These are phyloP conservation scores for Steinernema scapterisci DNA, from an alignment of 2,888 invertebrate genomes.

Conservation along the genomic window DNA sequence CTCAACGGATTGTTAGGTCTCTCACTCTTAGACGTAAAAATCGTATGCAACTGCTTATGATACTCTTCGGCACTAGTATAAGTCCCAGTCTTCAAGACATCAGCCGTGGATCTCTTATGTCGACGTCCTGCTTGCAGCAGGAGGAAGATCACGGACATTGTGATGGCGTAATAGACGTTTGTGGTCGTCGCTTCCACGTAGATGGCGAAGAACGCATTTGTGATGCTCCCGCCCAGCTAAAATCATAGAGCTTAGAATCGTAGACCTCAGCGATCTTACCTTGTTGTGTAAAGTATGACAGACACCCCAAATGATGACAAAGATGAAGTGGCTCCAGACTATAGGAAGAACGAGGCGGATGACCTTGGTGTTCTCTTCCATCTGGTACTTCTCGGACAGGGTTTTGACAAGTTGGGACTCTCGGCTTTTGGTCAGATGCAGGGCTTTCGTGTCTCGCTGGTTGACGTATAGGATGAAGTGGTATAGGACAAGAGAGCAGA, in stretches of 20 bases:
- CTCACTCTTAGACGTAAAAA: background rate
- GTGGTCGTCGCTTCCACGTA: slow-evolving; percentile 7
- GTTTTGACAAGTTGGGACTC: background rate
- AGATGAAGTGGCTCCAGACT: slow-evolving; percentile 10
- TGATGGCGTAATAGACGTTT: slow-evolving; percentile 18
- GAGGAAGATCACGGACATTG: slow-evolving; percentile 9
- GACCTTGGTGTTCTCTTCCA: slow-evolving; percentile 16
- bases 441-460: background rate
- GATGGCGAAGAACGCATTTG: background rate
- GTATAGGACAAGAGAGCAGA: slow-evolving; percentile 2
- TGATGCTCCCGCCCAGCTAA: background rate
- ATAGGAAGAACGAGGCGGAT: background rate
- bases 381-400: background rate
- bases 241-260: background rate
- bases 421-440: background rate
- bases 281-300: background rate
- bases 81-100: background rate
- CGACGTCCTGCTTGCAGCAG: background rate
- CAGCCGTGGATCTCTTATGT: background rate
- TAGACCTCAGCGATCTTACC: too few species aligned
- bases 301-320: background rate
- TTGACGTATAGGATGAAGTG: slow-evolving; percentile 8
- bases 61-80: background rate
- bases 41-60: background rate
- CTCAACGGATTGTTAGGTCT: background rate